phyloP scores from a whole-genome alignment of 2,797 vertebrate genomes.

The Sciurus carolinensis region DNA sequence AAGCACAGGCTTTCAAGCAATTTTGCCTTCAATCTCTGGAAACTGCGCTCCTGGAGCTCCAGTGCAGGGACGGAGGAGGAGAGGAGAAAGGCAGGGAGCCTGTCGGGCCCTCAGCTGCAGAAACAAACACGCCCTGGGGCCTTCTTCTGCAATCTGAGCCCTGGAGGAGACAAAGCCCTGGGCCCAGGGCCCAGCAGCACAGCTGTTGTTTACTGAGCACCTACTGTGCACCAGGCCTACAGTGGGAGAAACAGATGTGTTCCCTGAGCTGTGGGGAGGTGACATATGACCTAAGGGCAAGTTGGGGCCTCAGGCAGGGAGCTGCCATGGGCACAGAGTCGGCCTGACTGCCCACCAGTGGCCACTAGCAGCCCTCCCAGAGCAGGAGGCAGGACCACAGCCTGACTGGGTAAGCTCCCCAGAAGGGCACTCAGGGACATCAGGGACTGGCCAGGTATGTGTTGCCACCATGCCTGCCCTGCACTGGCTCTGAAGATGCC shows the following conservation, averaged over 20 bases:
- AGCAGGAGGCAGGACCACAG: too few species aligned
- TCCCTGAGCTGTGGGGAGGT: not conserved
- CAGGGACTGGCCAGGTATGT: accelerated
- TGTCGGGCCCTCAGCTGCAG: not conserved
- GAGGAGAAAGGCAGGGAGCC: not conserved
- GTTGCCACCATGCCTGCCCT: not conserved
- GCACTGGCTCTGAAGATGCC: not conserved
- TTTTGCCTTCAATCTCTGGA: slow-evolving; percentile 83
- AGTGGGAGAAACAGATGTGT: not conserved
- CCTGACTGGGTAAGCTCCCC: not conserved
- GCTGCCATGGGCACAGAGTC: not conserved
- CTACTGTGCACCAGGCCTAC: not conserved
- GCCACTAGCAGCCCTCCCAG: too few species aligned
- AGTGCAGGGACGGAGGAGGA: slow-evolving; percentile 37
- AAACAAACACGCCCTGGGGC: slow-evolving; percentile 65
- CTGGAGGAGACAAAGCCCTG: not conserved
- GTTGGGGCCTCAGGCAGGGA: accelerated
- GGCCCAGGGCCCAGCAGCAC: not conserved
- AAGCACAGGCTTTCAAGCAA: slow-evolving; percentile 83
- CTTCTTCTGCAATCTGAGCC: not conserved
- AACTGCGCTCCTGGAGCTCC: slow-evolving; percentile 68
- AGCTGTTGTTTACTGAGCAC: not conserved
- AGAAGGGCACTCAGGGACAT: not conserved
- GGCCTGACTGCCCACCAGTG: not conserved
- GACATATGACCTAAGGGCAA: not conserved